Percentiles rank a stretch among this genome's conserved stretches.
phyloP scores from a whole-genome alignment of 2,888 invertebrate genomes.

The Idaea dimidiata region DNA sequence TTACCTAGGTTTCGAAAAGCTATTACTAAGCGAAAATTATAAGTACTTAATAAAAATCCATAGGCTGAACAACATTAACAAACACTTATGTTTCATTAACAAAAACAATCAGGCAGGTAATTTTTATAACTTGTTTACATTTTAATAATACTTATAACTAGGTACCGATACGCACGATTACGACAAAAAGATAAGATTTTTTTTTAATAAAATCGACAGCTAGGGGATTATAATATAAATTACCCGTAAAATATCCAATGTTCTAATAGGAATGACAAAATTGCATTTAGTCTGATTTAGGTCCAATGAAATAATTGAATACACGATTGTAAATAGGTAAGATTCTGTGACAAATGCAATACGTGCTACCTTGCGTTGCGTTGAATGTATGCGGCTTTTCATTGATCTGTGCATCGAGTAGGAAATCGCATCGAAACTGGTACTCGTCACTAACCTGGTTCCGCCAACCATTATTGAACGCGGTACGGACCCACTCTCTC shows the following conservation, averaged over 20 bases:
- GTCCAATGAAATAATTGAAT: no score
- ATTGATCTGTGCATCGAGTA: neutral
- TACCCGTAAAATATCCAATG: no score
- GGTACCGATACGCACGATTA: no score
- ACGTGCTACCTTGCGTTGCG: neutral
- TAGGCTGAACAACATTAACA: neutral
- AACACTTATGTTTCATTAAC: neutral
- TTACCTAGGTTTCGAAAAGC: neutral
- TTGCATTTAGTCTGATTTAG: neutral
- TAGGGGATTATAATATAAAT: no score
- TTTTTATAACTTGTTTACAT: no score
- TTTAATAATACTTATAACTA: no score
- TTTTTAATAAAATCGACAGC: no score
- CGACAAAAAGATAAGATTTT: no score
- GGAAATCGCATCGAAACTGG: slow-evolving; percentile 23
- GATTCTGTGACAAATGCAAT: neutral
- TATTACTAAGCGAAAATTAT: neutral
- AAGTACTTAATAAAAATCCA: neutral
- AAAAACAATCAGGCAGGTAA: no score
- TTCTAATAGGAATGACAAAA: no score
- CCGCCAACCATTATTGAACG: slow-evolving; percentile 58
- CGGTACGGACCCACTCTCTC: slow-evolving; percentile 17
- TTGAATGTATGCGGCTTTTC: no score
- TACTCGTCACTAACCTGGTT: slow-evolving; percentile 35
- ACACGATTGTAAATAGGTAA: neutral